Percentiles rank a stretch among this genome's conserved stretches.
phyloP scores from a whole-genome alignment of 2,797 vertebrate species.

The Pangasius larnaudii region DNA sequence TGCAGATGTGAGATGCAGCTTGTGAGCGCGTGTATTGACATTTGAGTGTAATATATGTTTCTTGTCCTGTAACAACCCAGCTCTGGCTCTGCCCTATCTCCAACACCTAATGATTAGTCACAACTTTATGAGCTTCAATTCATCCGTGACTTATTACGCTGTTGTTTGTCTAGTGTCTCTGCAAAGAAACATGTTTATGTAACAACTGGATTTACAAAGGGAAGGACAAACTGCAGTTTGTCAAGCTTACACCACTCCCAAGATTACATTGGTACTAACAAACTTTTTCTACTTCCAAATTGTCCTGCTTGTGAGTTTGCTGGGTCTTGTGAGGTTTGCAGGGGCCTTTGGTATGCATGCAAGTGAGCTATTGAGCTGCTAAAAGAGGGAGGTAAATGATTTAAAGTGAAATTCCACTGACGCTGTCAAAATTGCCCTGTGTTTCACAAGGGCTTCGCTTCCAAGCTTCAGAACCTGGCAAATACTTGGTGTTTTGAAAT shows the following conservation, averaged over 20 bases:
- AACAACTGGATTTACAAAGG: background rate
- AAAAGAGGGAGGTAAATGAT: conserved; percentile 11
- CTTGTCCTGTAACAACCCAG: background rate
- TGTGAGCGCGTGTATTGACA: too few species aligned
- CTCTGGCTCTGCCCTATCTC: background rate
- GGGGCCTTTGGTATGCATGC: conserved; percentile 15
- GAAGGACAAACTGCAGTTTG: background rate
- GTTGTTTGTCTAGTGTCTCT: conserved; percentile 4
- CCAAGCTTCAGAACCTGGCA: conserved; percentile 3
- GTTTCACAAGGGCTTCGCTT: background rate
- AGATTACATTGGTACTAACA: background rate
- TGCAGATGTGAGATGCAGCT: background rate
- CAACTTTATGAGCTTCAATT: conserved; percentile 3
- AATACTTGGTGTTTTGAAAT: background rate
- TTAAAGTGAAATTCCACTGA: conserved; percentile 13
- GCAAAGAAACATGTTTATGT: background rate
- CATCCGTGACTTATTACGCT: background rate
- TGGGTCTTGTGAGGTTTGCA: background rate
- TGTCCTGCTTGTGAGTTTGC: background rate
- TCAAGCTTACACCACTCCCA: background rate
- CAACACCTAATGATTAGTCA: background rate
- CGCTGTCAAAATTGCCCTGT: background rate
- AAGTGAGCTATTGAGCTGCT: conserved; percentile 16
- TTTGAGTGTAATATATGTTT: background rate
- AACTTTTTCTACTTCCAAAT: background rate